Evolutionary conservation across 1,140 invertebrate genomes (phyloP).

Genomic region (Cherax destructor): DNA sequence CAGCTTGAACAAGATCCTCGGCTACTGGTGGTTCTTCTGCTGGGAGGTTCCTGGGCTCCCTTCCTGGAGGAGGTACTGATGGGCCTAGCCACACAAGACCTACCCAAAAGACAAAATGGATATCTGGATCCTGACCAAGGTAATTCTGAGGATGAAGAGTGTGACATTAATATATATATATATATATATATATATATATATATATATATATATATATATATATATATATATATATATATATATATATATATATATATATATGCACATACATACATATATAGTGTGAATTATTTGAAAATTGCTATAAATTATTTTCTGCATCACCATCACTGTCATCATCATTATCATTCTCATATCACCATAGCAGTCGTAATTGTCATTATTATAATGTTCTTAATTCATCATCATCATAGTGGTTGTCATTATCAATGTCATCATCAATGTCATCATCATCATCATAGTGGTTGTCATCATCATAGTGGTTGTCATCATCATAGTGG

Average conservation of each 20-base stretch:
- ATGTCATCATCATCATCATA: no score
- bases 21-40: conserved; percentile 1
- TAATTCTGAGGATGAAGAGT: neutral
- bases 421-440: no score
- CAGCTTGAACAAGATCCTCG: neutral
- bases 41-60: conserved; percentile 13
- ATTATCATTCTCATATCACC: no score
- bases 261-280: no score
- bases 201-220: neutral
- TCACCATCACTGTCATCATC: no score
- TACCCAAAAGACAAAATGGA: conserved; percentile 23
- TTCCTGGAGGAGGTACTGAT: conserved; percentile 30
- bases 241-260: neutral
- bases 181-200: neutral
- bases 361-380: no score
- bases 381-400: no score
- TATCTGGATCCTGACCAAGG: conserved; percentile 29
- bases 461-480: no score
- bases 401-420: no score
- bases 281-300: no score
- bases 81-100: conserved; percentile 7
- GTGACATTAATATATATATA: neutral
- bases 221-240: conserved; percentile 9
- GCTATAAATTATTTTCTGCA: no score
- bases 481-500: no score